Conservation (phyloP, 2,888 invertebrate genomes). For the Chalcis sispes region DNA sequence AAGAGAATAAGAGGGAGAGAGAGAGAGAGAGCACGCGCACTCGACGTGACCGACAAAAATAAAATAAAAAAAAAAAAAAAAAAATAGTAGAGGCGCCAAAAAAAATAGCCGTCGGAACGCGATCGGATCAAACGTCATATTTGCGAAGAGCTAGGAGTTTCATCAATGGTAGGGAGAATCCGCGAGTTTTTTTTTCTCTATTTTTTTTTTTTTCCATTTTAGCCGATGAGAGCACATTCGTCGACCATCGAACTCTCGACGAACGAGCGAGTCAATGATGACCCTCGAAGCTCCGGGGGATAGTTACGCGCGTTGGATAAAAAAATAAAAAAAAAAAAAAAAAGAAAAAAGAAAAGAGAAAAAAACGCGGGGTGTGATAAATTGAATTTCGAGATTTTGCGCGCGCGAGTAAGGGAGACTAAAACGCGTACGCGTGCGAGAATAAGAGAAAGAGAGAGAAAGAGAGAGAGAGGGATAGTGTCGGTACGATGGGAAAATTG, state of each 20-base stretch:
- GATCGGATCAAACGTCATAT: conserved; percentile 33
- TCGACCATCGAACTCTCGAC: conserved; percentile 5
- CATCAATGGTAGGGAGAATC: too few species aligned
- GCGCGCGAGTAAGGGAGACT: too few species aligned
- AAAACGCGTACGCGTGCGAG: not conserved
- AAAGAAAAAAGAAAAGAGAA: too few species aligned
- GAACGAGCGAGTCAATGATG: conserved; percentile 23
- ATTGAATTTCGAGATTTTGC: conserved; percentile 53
- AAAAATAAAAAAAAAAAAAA: too few species aligned
- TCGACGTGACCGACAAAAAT: conserved; percentile 1
- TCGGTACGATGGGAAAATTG: conserved; percentile 40
- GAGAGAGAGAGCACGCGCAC: not conserved
- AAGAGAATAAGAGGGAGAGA: too few species aligned
- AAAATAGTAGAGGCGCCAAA: not conserved
- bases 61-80: not conserved
- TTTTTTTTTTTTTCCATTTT: not conserved
- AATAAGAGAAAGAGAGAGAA: too few species aligned
- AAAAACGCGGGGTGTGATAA: conserved; percentile 36
- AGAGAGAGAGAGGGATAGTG: too few species aligned
- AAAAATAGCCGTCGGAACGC: not conserved
- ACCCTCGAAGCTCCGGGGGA: conserved; percentile 1
- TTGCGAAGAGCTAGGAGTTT: conserved; percentile 32
- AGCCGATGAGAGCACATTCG: not conserved
- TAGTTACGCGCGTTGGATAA: not conserved
- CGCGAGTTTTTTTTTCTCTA: conserved; percentile 19